These are phyloP conservation scores for Embidobia sp. DNA, from an alignment of 2,888 invertebrate genomes.

Conservation along the genomic window DNA sequence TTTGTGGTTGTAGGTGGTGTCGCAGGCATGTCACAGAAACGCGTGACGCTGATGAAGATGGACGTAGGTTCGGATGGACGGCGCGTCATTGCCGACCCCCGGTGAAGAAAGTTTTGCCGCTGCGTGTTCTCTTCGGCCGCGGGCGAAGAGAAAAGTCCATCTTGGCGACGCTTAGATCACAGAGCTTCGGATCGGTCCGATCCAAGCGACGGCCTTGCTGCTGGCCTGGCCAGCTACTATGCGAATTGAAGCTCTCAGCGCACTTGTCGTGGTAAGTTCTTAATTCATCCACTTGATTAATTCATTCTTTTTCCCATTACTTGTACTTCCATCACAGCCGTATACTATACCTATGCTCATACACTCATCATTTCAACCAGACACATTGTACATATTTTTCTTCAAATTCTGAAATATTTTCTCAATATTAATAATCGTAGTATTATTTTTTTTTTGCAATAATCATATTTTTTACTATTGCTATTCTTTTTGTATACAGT, in stretches of 20 bases:
- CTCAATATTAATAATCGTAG: too few species aligned
- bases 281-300: background rate
- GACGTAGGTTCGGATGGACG: slow-evolving; percentile 71
- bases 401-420: too few species aligned
- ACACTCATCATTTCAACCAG: too few species aligned
- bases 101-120: slow-evolving; percentile 52
- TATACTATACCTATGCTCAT: too few species aligned
- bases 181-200: slow-evolving; percentile 73
- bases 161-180: slow-evolving; percentile 72
- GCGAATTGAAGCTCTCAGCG: slow-evolving; percentile 89
- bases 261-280: slow-evolving; percentile 88
- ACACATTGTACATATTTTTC: too few species aligned
- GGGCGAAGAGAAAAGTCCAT: slow-evolving; percentile 58
- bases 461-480: too few species aligned
- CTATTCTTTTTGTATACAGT: too few species aligned
- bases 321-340: background rate
- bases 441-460: too few species aligned
- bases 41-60: slow-evolving; percentile 73
- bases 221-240: slow-evolving; percentile 88
- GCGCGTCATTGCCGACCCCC: slow-evolving; percentile 27
- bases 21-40: slow-evolving; percentile 75
- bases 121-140: slow-evolving; percentile 30
- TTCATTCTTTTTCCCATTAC: slow-evolving; percentile 46
- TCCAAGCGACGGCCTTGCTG: slow-evolving; percentile 82
- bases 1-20: slow-evolving; percentile 56